phyloP scores from a whole-genome alignment of 64 coral and sea anemone species.

The Montipora capricornis region DNA sequence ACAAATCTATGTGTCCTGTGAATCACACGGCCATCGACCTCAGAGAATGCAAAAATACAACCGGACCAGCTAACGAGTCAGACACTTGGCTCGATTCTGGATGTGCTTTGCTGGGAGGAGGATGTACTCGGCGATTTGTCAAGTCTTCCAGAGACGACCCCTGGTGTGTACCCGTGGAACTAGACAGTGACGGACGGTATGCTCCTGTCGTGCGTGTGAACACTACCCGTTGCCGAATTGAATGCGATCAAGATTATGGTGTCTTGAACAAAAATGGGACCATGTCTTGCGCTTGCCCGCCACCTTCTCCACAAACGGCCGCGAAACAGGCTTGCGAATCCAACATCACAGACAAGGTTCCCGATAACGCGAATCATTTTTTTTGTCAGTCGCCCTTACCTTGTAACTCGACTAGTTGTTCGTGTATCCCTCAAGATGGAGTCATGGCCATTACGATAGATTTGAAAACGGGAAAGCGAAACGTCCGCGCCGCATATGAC shows the following conservation, averaged over 20 bases:
- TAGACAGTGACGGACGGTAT: neutral
- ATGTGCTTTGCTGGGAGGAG: neutral
- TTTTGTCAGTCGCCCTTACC: neutral
- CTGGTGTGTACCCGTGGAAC: neutral
- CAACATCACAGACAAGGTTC: neutral
- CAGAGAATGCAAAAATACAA: neutral
- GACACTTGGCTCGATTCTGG: neutral
- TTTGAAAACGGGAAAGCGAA: neutral
- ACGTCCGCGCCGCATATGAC: neutral
- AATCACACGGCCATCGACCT: neutral
- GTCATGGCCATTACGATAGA: neutral
- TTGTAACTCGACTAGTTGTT: neutral
- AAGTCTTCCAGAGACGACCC: neutral
- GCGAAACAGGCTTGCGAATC: neutral
- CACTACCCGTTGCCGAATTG: neutral
- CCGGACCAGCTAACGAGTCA: neutral
- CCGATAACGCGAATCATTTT: neutral
- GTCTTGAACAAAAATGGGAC: neutral
- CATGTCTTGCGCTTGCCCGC: neutral
- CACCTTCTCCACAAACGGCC: neutral
- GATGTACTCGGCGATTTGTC: neutral
- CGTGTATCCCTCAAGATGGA: neutral
- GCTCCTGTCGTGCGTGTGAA: neutral
- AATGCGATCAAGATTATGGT: neutral
- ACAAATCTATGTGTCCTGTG: neutral